Evolutionary conservation across 2,797 vertebrate genomes (phyloP), one percentile per base, ranked within the genome.

Genomic region (Halcyon badia): DNA sequence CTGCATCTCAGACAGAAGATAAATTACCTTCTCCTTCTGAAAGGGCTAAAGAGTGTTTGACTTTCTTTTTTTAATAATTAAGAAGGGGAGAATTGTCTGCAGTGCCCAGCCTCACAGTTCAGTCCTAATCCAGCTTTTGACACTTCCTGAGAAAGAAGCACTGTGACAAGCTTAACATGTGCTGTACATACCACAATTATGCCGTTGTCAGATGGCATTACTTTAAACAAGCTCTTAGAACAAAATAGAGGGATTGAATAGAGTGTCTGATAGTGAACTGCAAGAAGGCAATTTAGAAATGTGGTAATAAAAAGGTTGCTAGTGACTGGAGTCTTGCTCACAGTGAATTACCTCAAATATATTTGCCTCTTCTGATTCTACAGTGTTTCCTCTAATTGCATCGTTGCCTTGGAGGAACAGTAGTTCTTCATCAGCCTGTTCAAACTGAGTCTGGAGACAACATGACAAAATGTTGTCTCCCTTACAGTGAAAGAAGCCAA

Each of bases 371-470:
- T 97, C 98, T 88, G 92, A 83, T 95, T 98, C 86, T 96, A 73
- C 73, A 97, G 87, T 87, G 94, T 97, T 96, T 98, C 91, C 84
- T 98, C 97, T 98, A 97, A 98, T 97, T 97, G 97, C 95, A 89
- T 85, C 65, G 64, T 97, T 97, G 78, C 96, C 97, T 96, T 97
- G 93, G 87, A 98, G 95, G 68, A 94, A 91, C 83, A 64, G 76
- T 52, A 96, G 95, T 86, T 98, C 82, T 97, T 94, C 81, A 97
- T 97, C 95, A 98, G 68, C 91, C 95, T 71, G 17, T 96, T 94
- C 86, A 97, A 94, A 96, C 87, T 95, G 68, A 82, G 60, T 93
- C 97, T 98, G 72, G 52, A 79, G 77, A 84, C 82, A 81, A 87
- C 25, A 75, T 62, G 69, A 90, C 39, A 89, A 97, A 96, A 81